Percentiles rank a stretch among this genome's conserved stretches.
Conservation (phyloP, 2,113 vertebrate genomes). For the Pycnonotus jocosus region DNA sequence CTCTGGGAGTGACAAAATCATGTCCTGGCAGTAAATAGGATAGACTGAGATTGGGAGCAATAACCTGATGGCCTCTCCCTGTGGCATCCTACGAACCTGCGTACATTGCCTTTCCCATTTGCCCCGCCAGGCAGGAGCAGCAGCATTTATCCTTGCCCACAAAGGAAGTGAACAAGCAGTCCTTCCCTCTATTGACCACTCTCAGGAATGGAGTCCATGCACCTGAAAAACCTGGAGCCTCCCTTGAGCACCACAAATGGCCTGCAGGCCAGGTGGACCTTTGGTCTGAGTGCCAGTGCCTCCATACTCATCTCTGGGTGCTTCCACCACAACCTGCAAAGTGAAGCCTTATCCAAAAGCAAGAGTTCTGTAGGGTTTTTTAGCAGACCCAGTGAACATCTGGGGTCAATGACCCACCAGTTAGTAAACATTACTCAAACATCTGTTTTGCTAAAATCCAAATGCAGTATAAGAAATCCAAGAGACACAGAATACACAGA, state of each 20-base stretch:
- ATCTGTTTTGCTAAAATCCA: not conserved
- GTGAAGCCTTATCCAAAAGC: not conserved
- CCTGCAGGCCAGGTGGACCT: not conserved
- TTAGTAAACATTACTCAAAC: not conserved
- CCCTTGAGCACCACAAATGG: not conserved
- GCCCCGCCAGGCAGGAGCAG: conserved; percentile 43
- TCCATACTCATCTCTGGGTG: not conserved
- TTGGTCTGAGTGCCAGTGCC: not conserved
- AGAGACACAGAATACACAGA: not conserved
- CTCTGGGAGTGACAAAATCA: not conserved
- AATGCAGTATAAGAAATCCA: not conserved
- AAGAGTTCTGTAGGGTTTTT: not conserved
- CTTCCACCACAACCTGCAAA: not conserved
- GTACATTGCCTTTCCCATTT: not conserved
- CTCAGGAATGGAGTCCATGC: conserved; percentile 4
- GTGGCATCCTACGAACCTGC: not conserved
- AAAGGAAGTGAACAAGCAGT: conserved; percentile 22
- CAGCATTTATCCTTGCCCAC: conserved; percentile 50
- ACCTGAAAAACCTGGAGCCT: not conserved
- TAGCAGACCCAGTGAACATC: not conserved
- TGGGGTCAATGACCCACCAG: not conserved
- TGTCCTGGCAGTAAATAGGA: not conserved
- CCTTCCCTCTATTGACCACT: not conserved
- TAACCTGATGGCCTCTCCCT: not conserved
- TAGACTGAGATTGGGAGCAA: not conserved